Evolutionary conservation across 2,797 vertebrate species (phyloP).

Genomic region (Cichlasoma orientale): DNA sequence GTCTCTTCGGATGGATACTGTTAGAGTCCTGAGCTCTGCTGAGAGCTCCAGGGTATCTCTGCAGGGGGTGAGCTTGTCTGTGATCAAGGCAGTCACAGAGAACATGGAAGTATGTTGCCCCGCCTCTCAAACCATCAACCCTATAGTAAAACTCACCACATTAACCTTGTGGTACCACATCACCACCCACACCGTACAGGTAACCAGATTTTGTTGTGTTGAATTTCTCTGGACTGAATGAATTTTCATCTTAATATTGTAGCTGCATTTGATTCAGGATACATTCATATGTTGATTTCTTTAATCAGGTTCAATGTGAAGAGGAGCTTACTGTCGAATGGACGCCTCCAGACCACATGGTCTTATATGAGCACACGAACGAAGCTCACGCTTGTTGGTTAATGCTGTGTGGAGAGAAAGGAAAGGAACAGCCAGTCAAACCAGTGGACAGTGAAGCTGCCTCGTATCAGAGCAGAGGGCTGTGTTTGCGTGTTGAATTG

Average conservation of each 20-base stretch:
- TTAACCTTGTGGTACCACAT: slow-evolving; percentile 85
- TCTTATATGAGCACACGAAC: slow-evolving; percentile 89
- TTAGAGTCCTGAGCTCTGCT: slow-evolving; percentile 83
- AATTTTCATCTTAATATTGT: background rate
- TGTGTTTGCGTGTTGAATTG: slow-evolving; percentile 85
- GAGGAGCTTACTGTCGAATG: slow-evolving; percentile 85
- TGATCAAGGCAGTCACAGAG: slow-evolving; percentile 88
- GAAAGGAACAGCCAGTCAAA: background rate
- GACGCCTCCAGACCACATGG: slow-evolving; percentile 94
- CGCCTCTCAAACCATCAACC: slow-evolving; percentile 81
- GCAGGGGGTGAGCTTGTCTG: slow-evolving; percentile 86
- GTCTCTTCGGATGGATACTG: slow-evolving; percentile 86
- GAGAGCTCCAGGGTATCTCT: slow-evolving; percentile 86
- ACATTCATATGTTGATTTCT: background rate
- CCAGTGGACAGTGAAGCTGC: background rate
- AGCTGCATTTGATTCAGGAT: background rate
- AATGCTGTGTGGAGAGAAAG: slow-evolving; percentile 66
- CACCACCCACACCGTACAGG: slow-evolving; percentile 89
- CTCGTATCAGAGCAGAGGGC: slow-evolving; percentile 54
- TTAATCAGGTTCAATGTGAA: slow-evolving; percentile 79
- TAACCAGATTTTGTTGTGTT: slow-evolving; percentile 52
- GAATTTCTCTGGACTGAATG: background rate
- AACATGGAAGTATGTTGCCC: slow-evolving; percentile 91
- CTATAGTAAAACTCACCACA: slow-evolving; percentile 83
- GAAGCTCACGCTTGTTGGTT: slow-evolving; percentile 84